These are phyloP conservation scores for Halcyon malimbica DNA, from an alignment of 2,113 vertebrate genomes.

Conservation along the genomic window DNA sequence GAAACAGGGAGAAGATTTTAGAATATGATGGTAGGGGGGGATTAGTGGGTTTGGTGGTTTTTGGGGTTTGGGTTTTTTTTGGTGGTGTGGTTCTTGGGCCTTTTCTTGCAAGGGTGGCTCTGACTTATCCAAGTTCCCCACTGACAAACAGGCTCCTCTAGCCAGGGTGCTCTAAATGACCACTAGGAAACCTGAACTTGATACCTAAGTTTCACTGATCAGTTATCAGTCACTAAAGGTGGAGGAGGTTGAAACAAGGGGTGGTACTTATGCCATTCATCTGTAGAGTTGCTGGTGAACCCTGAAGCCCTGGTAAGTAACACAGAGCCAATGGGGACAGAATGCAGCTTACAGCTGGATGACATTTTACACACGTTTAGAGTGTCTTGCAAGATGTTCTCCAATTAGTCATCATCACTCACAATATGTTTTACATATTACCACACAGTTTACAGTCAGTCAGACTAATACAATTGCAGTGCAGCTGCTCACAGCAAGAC, in stretches of 20 bases:
- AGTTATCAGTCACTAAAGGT: neutral
- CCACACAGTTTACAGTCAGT: constrained; percentile 68
- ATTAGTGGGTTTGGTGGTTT: too few species aligned
- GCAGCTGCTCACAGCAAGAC: constrained; percentile 74
- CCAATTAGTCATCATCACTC: constrained; percentile 64
- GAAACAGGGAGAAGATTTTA: neutral
- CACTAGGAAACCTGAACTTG: neutral
- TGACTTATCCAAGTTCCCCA: neutral
- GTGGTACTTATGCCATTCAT: neutral
- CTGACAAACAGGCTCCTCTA: neutral
- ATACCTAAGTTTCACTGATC: neutral
- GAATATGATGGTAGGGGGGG: neutral
- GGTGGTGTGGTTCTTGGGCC: neutral
- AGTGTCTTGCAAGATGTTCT: constrained; percentile 58
- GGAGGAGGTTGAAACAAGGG: neutral
- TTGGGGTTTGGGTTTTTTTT: neutral
- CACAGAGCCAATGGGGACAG: neutral
- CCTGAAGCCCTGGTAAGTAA: neutral
- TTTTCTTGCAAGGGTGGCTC: neutral
- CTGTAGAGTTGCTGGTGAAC: neutral
- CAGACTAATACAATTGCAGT: constrained; percentile 65
- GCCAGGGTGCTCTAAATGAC: neutral
- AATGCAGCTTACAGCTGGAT: constrained; percentile 56
- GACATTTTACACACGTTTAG: constrained; percentile 64
- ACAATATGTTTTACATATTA: constrained; percentile 59